Base-by-base conservation (phyloP, 2,797 vertebrate genomes). In the Tokudaia muenninki region DNA sequence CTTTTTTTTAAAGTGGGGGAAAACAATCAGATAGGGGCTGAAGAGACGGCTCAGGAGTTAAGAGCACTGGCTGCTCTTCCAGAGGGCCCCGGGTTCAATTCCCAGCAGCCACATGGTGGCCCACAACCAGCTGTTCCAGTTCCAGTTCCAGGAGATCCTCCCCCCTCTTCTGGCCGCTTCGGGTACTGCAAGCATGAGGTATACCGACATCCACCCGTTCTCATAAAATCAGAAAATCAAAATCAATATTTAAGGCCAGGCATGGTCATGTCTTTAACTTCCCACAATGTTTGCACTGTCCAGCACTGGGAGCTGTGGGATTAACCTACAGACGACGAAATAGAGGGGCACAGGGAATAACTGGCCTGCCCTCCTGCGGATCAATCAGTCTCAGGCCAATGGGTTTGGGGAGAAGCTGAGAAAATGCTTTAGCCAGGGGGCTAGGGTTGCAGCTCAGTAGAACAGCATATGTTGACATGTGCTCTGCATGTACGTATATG, bases 271-370 rank as follows among this genome's bases (percentile, higher is more conserved):
- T 34, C 61, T 84, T 61, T 61, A 61, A 61, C 59, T 63, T 92
- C 57, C 88, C 90, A 61, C 6, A 75, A 88, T 37, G 21, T 47
- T 86, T 16, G n/a, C 81, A 59, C 24, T 91, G 95, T 89, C 70
- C 8, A 52, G 47, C 11, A 72, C 55, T 70, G 52, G 50, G 50
- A 94, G 90, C 84, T 34, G 84, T 31, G 47, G 19, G 79, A 34
- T 94, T 93, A 91, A 75, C 41, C 61, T 65, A 83, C 34, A 67
- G 26, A 84, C 63, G 41, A 94, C 55, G 44, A 77, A 95, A 83
- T 17, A 84, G 44, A 79, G 22, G 31, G 67, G 12, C 80, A 87
- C 47, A 92, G 65, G 90, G 17, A 94, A 70, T 94, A 55, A 84
- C 3, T 57, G 67, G 72, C 52, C 55, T 37, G 4, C 67, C 67